phyloP scores from a whole-genome alignment of 1,140 invertebrate species.

The Bombus waltoni region DNA sequence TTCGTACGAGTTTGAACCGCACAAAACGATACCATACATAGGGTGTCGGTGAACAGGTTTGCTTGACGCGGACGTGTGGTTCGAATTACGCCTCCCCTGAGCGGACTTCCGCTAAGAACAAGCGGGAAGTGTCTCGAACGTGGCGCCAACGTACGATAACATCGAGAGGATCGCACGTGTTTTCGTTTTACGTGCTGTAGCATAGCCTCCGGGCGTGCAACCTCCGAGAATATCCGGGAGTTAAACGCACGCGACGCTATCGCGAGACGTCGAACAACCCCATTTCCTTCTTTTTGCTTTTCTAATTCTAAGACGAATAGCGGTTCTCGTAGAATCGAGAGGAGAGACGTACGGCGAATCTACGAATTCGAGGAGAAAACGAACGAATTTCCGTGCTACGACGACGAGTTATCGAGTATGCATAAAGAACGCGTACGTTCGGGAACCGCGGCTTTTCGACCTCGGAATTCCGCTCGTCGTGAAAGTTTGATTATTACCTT shows the following conservation, averaged over 20 bases:
- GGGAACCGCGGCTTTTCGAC: conserved; percentile 3
- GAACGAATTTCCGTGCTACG: not conserved
- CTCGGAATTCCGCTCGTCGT: not conserved
- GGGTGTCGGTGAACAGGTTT: conserved; percentile 49
- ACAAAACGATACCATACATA: conserved; percentile 46
- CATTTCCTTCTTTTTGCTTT: not conserved
- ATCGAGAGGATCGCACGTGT: conserved; percentile 77
- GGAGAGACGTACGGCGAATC: no score
- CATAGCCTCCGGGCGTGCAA: conserved; percentile 20
- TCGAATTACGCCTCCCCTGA: conserved; percentile 73
- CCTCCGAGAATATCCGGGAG: conserved; percentile 63
- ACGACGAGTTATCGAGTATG: conserved; percentile 1
- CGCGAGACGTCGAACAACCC: not conserved
- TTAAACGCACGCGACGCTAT: conserved; percentile 4
- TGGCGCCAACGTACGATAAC: conserved; percentile 71
- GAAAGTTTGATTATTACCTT: conserved; percentile 54
- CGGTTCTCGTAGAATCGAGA: not conserved
- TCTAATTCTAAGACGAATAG: not conserved
- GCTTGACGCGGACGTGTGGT: conserved; percentile 63
- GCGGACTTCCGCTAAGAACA: conserved; percentile 75
- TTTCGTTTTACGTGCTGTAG: conserved; percentile 75
- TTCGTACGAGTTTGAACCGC: not conserved
- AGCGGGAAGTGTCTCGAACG: conserved; percentile 60
- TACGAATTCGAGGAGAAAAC: not conserved
- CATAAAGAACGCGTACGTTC: conserved; percentile 22